phyloP scores from a whole-genome alignment of 2,113 vertebrate genomes.

The Varanus salvator region DNA sequence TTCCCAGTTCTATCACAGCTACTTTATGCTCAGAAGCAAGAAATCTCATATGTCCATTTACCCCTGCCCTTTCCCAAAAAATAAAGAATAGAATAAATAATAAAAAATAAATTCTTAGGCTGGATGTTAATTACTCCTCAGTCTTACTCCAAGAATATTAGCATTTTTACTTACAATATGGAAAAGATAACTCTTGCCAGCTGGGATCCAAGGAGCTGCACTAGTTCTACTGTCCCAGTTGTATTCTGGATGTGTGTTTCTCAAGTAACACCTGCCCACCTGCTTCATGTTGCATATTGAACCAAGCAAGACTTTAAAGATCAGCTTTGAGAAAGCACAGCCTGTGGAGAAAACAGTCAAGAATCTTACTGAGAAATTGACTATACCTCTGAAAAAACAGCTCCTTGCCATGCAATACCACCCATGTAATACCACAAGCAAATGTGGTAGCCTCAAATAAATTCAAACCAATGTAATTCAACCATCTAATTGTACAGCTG shows the following conservation, averaged over 20 bases:
- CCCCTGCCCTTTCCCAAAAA: not conserved
- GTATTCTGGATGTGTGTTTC: not conserved
- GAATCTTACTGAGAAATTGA: too few species aligned
- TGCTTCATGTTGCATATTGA: not conserved
- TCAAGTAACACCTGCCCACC: not conserved
- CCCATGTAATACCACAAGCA: not conserved
- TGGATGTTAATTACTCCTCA: conserved; percentile 23
- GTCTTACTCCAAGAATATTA: conserved; percentile 20
- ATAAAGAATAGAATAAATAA: too few species aligned
- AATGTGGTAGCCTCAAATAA: conserved; percentile 25
- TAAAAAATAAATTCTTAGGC: conserved; percentile 20
- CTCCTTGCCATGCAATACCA: not conserved
- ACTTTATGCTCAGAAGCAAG: conserved; percentile 40
- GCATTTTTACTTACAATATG: conserved; percentile 31
- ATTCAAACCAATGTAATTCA: not conserved
- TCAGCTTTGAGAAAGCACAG: not conserved
- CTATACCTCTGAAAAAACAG: not conserved
- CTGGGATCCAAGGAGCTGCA: not conserved
- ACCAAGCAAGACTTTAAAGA: not conserved
- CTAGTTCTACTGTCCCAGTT: not conserved
- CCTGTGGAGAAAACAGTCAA: not conserved
- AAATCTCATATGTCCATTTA: conserved; percentile 36
- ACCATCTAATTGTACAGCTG: conserved; percentile 36
- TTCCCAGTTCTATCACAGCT: not conserved
- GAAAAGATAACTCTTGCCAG: not conserved